Percentiles rank a stretch among this genome's conserved stretches.
Evolutionary conservation across 92 coral and sea anemone species (phyloP).

Genomic region (Muricea muricata): DNA sequence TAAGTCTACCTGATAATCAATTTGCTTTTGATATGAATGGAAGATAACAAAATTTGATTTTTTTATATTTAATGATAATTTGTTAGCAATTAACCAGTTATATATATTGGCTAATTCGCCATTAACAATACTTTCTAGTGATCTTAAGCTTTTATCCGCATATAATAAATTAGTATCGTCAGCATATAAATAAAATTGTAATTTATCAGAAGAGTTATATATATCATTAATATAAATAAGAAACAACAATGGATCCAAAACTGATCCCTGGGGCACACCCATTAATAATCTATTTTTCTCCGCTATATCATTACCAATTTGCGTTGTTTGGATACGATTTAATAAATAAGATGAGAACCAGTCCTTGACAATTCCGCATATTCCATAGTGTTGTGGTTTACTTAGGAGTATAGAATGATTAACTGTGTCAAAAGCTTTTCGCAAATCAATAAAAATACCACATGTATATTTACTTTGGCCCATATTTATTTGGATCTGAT

Average conservation of each 20-base stretch:
- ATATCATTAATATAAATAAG: constrained; percentile 45
- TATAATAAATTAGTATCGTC: constrained; percentile 44
- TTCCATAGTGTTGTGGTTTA: constrained; percentile 43
- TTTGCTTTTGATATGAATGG: constrained; percentile 17
- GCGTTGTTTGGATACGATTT: constrained; percentile 44
- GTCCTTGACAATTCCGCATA: constrained; percentile 34
- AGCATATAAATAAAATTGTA: constrained; percentile 26
- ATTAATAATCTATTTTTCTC: not conserved
- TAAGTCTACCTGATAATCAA: not conserved
- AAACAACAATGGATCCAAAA: constrained; percentile 38
- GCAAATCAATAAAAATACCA: constrained; percentile 52
- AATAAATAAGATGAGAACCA: constrained; percentile 37
- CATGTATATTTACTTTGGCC: constrained; percentile 28
- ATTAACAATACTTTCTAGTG: constrained; percentile 16
- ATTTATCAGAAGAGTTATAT: constrained; percentile 11
- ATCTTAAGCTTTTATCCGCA: constrained; percentile 7
- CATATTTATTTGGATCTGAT: constrained; percentile 39
- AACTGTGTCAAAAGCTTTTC: constrained; percentile 52
- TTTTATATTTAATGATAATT: constrained; percentile 20
- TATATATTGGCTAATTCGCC: constrained; percentile 1
- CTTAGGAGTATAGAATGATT: constrained; percentile 24
- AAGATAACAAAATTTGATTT: constrained; percentile 31
- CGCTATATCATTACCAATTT: constrained; percentile 1
- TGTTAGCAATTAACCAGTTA: constrained; percentile 44
- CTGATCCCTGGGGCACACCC: constrained; percentile 52